A percentile compares a stretch with the other conserved stretches of the same genome.
phyloP scores from a whole-genome alignment of 2,888 invertebrate species.

The Cryptus viduatorius region DNA sequence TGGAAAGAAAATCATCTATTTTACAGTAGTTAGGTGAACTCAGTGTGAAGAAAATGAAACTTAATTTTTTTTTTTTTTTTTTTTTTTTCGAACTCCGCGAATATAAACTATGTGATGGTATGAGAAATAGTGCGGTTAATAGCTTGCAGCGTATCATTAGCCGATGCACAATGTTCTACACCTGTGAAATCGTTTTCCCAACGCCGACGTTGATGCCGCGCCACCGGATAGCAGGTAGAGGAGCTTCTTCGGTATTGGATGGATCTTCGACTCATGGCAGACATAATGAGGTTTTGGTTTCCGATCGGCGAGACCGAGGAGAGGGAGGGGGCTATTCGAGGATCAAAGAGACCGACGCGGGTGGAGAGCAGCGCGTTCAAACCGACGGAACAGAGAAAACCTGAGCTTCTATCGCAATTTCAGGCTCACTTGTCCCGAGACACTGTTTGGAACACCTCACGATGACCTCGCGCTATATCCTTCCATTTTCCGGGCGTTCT shows the following conservation, averaged over 20 bases:
- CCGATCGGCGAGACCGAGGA: slow-evolving; percentile 51
- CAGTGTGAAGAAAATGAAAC: not conserved
- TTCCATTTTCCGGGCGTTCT: slow-evolving; percentile 29
- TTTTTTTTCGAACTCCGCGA: not conserved
- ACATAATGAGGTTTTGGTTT: slow-evolving; percentile 76
- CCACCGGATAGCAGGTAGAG: slow-evolving; percentile 23
- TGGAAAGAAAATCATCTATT: not conserved
- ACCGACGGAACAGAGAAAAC: slow-evolving; percentile 36
- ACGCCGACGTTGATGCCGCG: slow-evolving; percentile 48
- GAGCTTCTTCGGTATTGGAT: slow-evolving; percentile 46
- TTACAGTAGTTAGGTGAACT: not conserved
- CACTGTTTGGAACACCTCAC: not conserved
- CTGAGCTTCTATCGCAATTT: slow-evolving; percentile 34
- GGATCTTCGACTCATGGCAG: slow-evolving; percentile 71
- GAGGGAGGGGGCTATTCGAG: slow-evolving; percentile 46
- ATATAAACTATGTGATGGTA: slow-evolving; percentile 9
- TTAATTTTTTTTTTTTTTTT: not conserved
- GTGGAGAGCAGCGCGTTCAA: slow-evolving; percentile 1
- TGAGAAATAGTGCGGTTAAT: slow-evolving; percentile 26
- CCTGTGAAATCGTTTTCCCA: slow-evolving; percentile 74
- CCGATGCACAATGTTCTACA: slow-evolving; percentile 51
- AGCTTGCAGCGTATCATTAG: slow-evolving; percentile 34
- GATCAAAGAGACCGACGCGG: slow-evolving; percentile 53
- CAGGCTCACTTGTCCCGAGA: slow-evolving; percentile 6
- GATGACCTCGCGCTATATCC: slow-evolving; percentile 8